phyloP scores from a whole-genome alignment of 2,113 vertebrate genomes.

The Cyphomyrus discorhynchus region DNA sequence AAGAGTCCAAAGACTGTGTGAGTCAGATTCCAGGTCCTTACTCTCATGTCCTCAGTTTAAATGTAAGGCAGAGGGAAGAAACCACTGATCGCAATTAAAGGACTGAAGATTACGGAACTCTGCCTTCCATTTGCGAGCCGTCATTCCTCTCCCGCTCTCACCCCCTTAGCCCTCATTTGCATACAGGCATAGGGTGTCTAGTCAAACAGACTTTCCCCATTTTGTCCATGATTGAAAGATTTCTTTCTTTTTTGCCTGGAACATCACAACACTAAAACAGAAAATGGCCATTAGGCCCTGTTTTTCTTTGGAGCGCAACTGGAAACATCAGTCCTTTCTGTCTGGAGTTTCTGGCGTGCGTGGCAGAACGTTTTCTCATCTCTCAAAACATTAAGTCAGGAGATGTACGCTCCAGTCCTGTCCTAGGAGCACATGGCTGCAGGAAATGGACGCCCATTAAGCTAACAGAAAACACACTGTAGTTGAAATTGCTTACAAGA shows the following conservation, averaged over 20 bases:
- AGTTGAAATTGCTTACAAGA: not conserved
- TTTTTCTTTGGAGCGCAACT: not conserved
- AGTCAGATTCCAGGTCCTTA: not conserved
- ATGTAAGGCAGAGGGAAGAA: not conserved
- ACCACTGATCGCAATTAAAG: not conserved
- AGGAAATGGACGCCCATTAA: not conserved
- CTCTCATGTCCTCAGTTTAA: not conserved
- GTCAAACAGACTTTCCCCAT: not conserved
- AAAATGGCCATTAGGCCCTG: not conserved
- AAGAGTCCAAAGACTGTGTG: not conserved
- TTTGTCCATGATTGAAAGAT: not conserved
- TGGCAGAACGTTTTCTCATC: not conserved
- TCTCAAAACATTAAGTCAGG: conserved; percentile 5
- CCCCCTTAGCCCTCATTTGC: not conserved
- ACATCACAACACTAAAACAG: not conserved
- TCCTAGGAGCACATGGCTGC: not conserved
- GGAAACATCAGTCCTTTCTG: not conserved
- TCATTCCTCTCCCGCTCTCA: not conserved
- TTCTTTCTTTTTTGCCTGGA: not conserved
- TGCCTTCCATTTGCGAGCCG: not conserved
- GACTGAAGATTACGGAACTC: not conserved
- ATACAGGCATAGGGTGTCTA: not conserved
- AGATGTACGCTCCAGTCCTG: not conserved
- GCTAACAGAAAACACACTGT: conserved; percentile 1
- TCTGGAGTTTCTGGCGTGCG: not conserved